Evolutionary conservation across 2,113 vertebrate species (phyloP), one percentile per base, ranked within the genome.

Genomic region (Nanorana parkeri): DNA sequence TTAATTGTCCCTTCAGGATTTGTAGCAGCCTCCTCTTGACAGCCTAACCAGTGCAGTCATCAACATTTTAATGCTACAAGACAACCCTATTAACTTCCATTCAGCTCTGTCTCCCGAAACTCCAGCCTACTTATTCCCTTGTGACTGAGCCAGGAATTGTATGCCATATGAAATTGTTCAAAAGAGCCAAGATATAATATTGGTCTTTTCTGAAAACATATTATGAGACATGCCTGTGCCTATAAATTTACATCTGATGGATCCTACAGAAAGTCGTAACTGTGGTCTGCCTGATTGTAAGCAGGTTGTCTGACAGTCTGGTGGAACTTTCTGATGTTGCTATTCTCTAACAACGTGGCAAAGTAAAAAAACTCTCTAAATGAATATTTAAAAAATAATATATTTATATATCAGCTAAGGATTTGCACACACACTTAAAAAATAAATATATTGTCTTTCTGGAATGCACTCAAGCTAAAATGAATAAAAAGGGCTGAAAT

Each of bases 21-120:
- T 67, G 21, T 64, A 67, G 52, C 29, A 58, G 80, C 52, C 47
- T 75, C 17, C 23, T 58, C 32, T 58, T 82, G 80, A 75, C 80
- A 75, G 55, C 80, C 71, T 82, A 32, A 82, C 41, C 80, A 76
- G 80, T 54, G 60, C 51, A 76, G 52, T 82, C 80, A 82, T 82
- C 80, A 82, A 76, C 80, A 82, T 82, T 63, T 82, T 82, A 82
- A 82, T 82, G 61, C 71, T 82, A 82, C 80, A 82, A 74, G 80
- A 82, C 80, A 82, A 67, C 61, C 80, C 80, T 74, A 82, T 82
- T 82, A 82, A 82, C 80, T 82, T 82, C 80, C 28, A 75, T 75
- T 75, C 80, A 67, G 61, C 64, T 17, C 20, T 28, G 19, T 75
- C 80, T 75, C 71, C 51, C 7, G 80, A 55, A 63, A 82, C 63